Conservation (phyloP, 2,113 vertebrate genomes). For the Etheostoma spectabile region DNA sequence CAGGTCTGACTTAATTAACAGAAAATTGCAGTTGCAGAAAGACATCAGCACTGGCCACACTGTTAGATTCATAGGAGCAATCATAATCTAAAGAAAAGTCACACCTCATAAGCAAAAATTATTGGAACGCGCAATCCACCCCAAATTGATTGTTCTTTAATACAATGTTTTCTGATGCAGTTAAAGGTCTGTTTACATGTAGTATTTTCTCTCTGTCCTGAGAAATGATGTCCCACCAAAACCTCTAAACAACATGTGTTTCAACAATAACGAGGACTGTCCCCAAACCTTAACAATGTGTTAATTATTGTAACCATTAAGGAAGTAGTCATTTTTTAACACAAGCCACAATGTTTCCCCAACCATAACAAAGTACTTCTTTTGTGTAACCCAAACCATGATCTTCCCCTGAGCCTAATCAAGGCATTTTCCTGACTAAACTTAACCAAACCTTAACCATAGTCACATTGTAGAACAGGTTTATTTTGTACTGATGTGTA, state of each 20-base stretch:
- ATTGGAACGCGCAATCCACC: neutral
- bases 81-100: neutral
- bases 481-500: neutral
- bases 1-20: constrained; percentile 1
- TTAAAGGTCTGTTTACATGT: neutral
- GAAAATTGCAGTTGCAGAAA: neutral
- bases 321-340: no score
- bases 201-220: neutral
- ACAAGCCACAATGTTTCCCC: no score
- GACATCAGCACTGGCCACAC: neutral
- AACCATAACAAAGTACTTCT: no score
- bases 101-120: neutral
- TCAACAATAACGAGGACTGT: no score
- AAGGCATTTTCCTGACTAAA: no score
- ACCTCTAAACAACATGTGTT: neutral
- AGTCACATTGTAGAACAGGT: neutral
- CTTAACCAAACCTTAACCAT: neutral
- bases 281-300: no score
- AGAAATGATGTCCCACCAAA: neutral
- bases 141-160: neutral
- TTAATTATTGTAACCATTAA: no score
- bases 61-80: neutral
- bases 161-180: neutral
- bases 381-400: no score
- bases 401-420: no score